phyloP scores from a whole-genome alignment of 2,113 vertebrate genomes.

The Alethe castanea region DNA sequence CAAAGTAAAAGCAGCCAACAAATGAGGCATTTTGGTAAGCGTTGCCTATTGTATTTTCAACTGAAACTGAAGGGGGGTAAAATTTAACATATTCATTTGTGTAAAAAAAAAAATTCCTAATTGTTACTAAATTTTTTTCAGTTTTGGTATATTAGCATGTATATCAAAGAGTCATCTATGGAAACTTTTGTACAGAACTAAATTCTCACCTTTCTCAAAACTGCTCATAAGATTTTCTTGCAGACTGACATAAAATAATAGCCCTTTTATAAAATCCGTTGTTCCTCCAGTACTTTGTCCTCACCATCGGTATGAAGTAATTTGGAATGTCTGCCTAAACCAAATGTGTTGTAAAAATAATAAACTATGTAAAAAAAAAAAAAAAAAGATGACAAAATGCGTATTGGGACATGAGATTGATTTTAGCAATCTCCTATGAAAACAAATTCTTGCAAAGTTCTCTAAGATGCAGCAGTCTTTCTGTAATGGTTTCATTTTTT shows the following conservation, averaged over 20 bases:
- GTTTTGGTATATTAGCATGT: slow-evolving; percentile 69
- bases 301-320: background rate
- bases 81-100: slow-evolving; percentile 44
- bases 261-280: slow-evolving; percentile 31
- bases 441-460: background rate
- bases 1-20: background rate
- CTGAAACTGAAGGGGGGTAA: slow-evolving; percentile 51
- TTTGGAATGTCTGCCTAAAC: background rate
- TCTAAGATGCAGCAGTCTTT: slow-evolving; percentile 13
- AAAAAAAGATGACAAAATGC: background rate
- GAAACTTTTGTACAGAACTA: slow-evolving; percentile 72
- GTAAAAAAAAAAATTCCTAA: slow-evolving; percentile 36
- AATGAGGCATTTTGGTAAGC: slow-evolving; percentile 47
- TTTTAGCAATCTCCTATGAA: background rate
- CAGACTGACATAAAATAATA: slow-evolving; percentile 30
- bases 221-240: slow-evolving; percentile 20
- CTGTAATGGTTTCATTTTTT: background rate
- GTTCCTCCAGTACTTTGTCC: background rate
- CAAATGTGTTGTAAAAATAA: background rate
- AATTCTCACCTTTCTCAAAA: slow-evolving; percentile 61
- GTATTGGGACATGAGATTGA: background rate
- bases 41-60: slow-evolving; percentile 66
- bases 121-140: slow-evolving; percentile 49
- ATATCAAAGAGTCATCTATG: slow-evolving; percentile 38
- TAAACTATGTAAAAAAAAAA: background rate